Evolutionary conservation across 2,113 vertebrate species (phyloP).

Genomic region (Microcebus lehilahytsara): DNA sequence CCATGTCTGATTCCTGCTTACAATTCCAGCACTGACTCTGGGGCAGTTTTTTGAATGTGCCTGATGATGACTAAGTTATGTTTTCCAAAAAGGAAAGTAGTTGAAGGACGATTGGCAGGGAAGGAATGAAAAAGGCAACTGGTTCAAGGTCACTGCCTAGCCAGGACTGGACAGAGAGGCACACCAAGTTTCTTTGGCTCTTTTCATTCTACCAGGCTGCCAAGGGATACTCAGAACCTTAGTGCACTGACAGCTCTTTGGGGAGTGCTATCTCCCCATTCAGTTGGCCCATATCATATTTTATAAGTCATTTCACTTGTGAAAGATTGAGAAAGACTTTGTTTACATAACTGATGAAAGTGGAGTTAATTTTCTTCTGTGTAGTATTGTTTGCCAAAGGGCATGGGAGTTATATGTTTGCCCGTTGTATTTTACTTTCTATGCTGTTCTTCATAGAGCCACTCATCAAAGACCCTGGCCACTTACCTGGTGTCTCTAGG

Average conservation of each 20-base stretch:
- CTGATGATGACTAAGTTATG: neutral
- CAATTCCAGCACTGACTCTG: neutral
- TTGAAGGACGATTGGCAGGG: neutral
- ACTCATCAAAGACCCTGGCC: neutral
- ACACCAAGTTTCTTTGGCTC: neutral
- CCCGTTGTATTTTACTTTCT: neutral
- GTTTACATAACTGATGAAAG: neutral
- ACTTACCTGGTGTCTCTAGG: neutral
- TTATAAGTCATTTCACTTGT: conserved; percentile 39
- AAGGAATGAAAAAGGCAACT: neutral
- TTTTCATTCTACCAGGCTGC: neutral
- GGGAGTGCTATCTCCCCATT: neutral
- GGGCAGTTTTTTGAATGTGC: neutral
- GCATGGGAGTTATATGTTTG: neutral
- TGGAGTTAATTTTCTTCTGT: neutral
- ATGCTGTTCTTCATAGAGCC: neutral
- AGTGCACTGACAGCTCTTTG: neutral
- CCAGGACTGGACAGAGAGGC: neutral
- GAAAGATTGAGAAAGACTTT: conserved; percentile 9
- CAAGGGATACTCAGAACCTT: neutral
- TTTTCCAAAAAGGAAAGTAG: neutral
- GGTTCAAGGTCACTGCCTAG: neutral
- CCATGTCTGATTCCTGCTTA: neutral
- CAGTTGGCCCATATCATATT: neutral
- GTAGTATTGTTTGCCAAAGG: neutral